phyloP scores from a whole-genome alignment of 2,888 invertebrate species.

The Brachynemurus nebulosus region DNA sequence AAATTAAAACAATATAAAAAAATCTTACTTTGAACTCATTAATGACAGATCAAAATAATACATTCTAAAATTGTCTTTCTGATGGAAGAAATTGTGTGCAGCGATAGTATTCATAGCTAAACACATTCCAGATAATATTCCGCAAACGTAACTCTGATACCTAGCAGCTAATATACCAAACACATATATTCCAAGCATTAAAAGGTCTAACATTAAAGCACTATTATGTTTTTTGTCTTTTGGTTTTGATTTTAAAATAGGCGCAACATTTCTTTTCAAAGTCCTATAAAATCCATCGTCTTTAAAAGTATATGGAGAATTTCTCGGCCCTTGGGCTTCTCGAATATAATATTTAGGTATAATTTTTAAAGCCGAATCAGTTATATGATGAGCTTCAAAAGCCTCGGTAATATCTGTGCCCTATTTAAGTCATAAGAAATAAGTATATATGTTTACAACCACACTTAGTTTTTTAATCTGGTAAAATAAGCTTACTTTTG shows the following conservation, averaged over 20 bases:
- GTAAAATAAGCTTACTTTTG: constrained; percentile 37
- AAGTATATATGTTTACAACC: neutral
- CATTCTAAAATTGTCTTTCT: constrained; percentile 63
- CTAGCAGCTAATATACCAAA: constrained; percentile 29
- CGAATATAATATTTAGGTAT: constrained; percentile 51
- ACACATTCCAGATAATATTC: constrained; percentile 38
- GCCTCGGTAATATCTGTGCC: constrained; percentile 72
- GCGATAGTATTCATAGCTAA: constrained; percentile 44
- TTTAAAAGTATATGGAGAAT: constrained; percentile 58
- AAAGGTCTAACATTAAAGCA: constrained; percentile 28
- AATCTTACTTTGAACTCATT: constrained; percentile 44
- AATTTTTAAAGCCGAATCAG: constrained; percentile 39
- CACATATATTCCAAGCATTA: constrained; percentile 28
- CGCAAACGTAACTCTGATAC: constrained; percentile 29
- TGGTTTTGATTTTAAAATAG: constrained; percentile 32
- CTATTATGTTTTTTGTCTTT: constrained; percentile 24
- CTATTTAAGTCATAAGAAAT: constrained; percentile 26
- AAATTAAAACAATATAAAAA: constrained; percentile 7
- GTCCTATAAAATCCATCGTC: constrained; percentile 61
- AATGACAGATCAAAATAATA: constrained; percentile 57
- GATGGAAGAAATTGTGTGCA: constrained; percentile 67
- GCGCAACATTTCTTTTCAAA: constrained; percentile 43
- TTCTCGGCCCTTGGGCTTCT: constrained; percentile 46
- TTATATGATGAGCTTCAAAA: constrained; percentile 60
- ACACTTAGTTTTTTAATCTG: neutral